These are phyloP conservation scores for Motacilla alba DNA, from an alignment of 2,113 vertebrate species.

Conservation along the genomic window DNA sequence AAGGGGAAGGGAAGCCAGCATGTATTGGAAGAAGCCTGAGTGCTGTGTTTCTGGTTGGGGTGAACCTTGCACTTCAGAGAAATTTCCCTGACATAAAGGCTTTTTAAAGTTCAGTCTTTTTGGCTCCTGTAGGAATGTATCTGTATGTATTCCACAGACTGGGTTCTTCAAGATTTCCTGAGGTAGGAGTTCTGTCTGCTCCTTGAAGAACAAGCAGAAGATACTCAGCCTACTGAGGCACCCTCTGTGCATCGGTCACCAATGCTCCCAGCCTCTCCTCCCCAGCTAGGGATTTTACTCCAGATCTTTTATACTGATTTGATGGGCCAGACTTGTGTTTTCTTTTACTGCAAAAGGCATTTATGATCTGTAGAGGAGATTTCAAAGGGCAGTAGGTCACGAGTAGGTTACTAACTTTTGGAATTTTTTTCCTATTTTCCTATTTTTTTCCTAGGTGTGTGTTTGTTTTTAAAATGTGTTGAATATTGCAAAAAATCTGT, in stretches of 20 bases:
- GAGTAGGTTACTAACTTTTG: not conserved
- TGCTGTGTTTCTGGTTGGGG: not conserved
- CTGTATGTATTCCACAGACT: not conserved
- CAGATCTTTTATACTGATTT: not conserved
- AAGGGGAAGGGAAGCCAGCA: not conserved
- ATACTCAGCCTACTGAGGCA: not conserved
- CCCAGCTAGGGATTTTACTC: not conserved
- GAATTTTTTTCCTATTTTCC: not conserved
- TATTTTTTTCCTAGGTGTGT: not conserved
- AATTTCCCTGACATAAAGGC: not conserved
- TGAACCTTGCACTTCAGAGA: not conserved
- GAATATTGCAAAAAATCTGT: not conserved
- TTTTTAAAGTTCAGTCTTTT: not conserved
- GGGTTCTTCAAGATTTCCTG: not conserved
- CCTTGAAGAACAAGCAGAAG: not conserved
- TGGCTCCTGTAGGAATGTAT: not conserved
- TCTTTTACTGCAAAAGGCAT: not conserved
- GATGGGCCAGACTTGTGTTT: not conserved
- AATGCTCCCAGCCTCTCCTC: not conserved
- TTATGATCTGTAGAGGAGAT: not conserved
- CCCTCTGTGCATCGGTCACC: accelerated
- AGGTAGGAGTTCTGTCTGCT: not conserved
- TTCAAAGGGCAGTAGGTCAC: not conserved
- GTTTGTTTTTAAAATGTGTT: not conserved
- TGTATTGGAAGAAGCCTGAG: not conserved